Conservation (phyloP, 1,140 invertebrate genomes). For the Magallana angulata region DNA sequence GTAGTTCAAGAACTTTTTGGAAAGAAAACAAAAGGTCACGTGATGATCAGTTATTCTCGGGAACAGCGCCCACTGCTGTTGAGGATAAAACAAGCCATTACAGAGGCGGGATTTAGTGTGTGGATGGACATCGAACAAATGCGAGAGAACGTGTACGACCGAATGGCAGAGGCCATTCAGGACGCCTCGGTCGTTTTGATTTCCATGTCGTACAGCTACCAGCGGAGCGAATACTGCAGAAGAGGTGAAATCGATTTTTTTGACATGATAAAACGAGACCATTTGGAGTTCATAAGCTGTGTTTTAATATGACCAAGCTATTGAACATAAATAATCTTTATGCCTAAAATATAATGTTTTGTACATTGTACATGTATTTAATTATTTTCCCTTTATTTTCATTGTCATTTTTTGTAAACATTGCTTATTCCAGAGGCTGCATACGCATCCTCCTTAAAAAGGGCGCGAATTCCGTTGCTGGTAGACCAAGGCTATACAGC, state of each 20-base stretch:
- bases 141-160: constrained; percentile 45
- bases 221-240: constrained; percentile 48
- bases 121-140: constrained; percentile 53
- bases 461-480: constrained; percentile 11
- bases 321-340: too few species aligned
- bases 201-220: constrained; percentile 44
- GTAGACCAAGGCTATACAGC: constrained; percentile 35
- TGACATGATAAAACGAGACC: too few species aligned
- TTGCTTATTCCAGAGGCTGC: constrained; percentile 38
- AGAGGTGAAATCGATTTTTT: constrained; percentile 14
- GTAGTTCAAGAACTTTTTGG: background rate
- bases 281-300: too few species aligned
- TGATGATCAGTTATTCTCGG: constrained; percentile 52
- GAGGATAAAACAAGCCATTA: constrained; percentile 23
- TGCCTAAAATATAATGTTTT: too few species aligned
- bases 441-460: constrained; percentile 43
- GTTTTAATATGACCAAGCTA: too few species aligned
- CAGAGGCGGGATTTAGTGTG: constrained; percentile 36
- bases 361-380: too few species aligned
- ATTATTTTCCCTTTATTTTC: too few species aligned
- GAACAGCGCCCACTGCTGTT: constrained; percentile 43
- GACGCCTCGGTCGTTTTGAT: constrained; percentile 46
- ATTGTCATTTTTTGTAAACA: too few species aligned
- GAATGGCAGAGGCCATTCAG: constrained; percentile 51
- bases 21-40: constrained; percentile 47